Conservation (phyloP, 2,888 invertebrate genomes). For the Netelia fuscicornis region DNA sequence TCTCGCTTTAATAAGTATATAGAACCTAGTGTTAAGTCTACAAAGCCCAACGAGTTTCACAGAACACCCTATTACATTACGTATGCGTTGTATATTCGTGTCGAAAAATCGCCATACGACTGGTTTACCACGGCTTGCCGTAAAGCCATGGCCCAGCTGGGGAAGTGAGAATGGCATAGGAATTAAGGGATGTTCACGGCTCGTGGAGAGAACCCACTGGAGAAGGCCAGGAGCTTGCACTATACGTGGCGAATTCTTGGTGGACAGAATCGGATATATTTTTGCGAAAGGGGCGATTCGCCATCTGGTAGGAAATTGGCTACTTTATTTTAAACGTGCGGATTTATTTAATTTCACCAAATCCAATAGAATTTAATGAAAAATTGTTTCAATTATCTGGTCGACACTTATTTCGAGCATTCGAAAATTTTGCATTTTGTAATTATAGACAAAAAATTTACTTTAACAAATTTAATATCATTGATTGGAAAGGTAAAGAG, state of each 20-base stretch:
- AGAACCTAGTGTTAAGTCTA: too few relatives aligned
- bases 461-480: not conserved
- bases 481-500: not conserved
- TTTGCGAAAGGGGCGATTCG: not conserved
- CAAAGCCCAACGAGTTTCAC: too few relatives aligned
- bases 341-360: not conserved
- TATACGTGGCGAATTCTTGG: not conserved
- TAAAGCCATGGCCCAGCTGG: conserved; percentile 19
- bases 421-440: not conserved
- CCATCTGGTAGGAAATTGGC: not conserved
- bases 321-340: not conserved
- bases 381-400: not conserved
- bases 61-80: conserved; percentile 25
- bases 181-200: not conserved
- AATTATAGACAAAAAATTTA: not conserved
- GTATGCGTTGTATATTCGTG: conserved; percentile 42
- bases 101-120: conserved; percentile 65
- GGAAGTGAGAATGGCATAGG: conserved; percentile 9
- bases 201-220: not conserved
- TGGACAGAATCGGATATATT: not conserved
- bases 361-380: not conserved
- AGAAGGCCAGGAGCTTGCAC: conserved; percentile 3
- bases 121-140: conserved; percentile 46
- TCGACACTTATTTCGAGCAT: not conserved
- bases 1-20: too few relatives aligned